Evolutionary conservation across 2,888 invertebrate genomes (phyloP).

Genomic region (Achlya flavicornis): DNA sequence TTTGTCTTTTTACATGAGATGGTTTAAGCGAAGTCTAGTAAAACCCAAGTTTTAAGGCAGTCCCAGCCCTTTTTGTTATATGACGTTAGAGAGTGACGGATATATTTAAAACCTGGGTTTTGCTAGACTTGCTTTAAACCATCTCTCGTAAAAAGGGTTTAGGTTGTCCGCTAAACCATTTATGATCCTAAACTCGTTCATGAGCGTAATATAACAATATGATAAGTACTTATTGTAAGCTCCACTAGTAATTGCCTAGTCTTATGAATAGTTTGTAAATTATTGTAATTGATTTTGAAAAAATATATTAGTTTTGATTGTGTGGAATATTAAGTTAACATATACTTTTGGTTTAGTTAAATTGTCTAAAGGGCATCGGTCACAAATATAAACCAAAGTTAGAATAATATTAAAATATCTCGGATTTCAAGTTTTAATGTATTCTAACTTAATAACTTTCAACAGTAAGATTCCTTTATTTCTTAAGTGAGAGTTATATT

Average conservation of each 20-base stretch:
- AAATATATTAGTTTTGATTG: conserved; percentile 18
- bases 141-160: too few relatives aligned
- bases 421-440: conserved; percentile 32
- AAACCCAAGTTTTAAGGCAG: too few relatives aligned
- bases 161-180: background rate
- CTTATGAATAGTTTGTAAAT: conserved; percentile 31
- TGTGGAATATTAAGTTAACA: conserved; percentile 1
- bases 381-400: conserved; percentile 78
- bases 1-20: too few relatives aligned
- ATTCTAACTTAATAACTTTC: conserved; percentile 12
- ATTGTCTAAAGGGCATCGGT: conserved; percentile 51
- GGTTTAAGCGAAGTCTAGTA: too few relatives aligned
- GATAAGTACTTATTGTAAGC: conserved; percentile 41
- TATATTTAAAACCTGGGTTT: too few relatives aligned
- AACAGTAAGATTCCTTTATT: conserved; percentile 17
- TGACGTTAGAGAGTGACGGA: too few relatives aligned
- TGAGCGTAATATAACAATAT: conserved; percentile 22
- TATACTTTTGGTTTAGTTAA: background rate
- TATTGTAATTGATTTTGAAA: conserved; percentile 21
- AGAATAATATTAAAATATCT: conserved; percentile 44
- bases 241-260: conserved; percentile 67
- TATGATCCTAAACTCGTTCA: background rate
- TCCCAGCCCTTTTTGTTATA: too few relatives aligned
- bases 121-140: too few relatives aligned
- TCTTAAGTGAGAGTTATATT: conserved; percentile 5